Percentiles rank a stretch among this genome's conserved stretches.
These are phyloP conservation scores for Choristoneura fumiferana DNA, from an alignment of 1,140 invertebrate genomes.

Conservation along the genomic window DNA sequence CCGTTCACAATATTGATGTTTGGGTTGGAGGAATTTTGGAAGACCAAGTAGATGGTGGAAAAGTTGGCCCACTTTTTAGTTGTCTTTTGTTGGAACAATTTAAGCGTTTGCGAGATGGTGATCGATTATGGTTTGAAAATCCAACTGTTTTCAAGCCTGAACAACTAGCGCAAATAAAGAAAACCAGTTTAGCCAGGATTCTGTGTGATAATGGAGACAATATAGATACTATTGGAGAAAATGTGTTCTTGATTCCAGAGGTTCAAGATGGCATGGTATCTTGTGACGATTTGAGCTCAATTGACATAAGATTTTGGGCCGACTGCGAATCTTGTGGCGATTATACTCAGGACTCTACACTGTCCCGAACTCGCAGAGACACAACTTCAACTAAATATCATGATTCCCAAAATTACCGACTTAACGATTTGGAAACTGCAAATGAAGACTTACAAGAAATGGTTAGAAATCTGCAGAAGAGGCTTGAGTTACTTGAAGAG, in stretches of 20 bases:
- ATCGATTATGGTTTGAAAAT: conserved; percentile 98
- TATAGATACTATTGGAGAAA: conserved; percentile 84
- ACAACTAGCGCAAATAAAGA: conserved; percentile 90
- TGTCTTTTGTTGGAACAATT: conserved; percentile 97
- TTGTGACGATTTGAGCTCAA: conserved; percentile 85
- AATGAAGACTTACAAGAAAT: conserved; percentile 79
- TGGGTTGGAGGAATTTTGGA: conserved; percentile 98
- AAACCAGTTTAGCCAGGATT: conserved; percentile 86
- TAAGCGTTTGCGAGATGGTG: conserved; percentile 90
- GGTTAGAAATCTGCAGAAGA: conserved; percentile 76
- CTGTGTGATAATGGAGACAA: conserved; percentile 95
- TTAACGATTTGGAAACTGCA: conserved; percentile 79
- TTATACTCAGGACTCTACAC: conserved; percentile 30
- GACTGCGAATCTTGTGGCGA: conserved; percentile 82
- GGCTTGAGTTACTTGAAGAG: conserved; percentile 75
- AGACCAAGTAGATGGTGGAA: conserved; percentile 90
- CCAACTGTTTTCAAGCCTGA: conserved; percentile 89
- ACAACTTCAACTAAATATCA: conserved; percentile 26
- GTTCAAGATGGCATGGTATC: conserved; percentile 82
- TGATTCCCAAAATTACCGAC: conserved; percentile 69
- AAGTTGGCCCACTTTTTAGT: conserved; percentile 94
- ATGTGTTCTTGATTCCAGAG: conserved; percentile 89
- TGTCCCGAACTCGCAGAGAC: conserved; percentile 45
- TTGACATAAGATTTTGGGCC: conserved; percentile 92
- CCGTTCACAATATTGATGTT: conserved; percentile 97